Conservation (phyloP, 2,113 vertebrate species). For the Connochaetes taurinus region DNA sequence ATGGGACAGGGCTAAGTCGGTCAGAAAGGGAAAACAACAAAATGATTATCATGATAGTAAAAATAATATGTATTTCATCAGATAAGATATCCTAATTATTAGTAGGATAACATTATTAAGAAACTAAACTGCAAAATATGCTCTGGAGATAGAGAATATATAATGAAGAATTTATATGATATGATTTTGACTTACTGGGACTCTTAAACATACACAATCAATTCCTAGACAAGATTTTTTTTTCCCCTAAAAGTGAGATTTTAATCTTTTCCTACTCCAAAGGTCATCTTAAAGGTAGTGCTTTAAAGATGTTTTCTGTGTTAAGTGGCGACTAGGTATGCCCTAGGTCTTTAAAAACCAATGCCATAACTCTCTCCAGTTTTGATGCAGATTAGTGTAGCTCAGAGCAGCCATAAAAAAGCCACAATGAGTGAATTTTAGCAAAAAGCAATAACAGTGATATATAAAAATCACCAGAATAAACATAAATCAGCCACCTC, state of each 20-base stretch:
- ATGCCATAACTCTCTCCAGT: neutral
- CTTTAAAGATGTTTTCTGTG: conserved; percentile 39
- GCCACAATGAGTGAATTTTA: conserved; percentile 24
- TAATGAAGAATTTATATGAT: neutral
- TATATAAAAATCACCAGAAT: conserved; percentile 47
- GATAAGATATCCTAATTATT: neutral
- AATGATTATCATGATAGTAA: neutral
- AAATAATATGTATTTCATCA: neutral
- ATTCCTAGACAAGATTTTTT: neutral
- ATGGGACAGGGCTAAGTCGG: neutral
- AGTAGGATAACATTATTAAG: neutral
- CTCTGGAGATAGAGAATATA: neutral
- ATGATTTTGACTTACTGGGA: conserved; percentile 11
- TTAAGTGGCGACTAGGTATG: neutral
- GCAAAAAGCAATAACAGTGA: conserved; percentile 42
- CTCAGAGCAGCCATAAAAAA: conserved; percentile 25
- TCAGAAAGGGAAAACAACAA: neutral
- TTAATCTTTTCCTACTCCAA: conserved; percentile 5
- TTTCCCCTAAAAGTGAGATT: neutral
- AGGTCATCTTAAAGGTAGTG: conserved; percentile 33
- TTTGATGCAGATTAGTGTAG: conserved; percentile 45
- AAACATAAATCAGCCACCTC: conserved; percentile 42
- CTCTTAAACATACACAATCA: neutral
- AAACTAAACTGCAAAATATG: neutral
- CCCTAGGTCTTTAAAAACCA: neutral